These are phyloP conservation scores for Octodonta nipae DNA, from an alignment of 2,888 invertebrate species.

Conservation along the genomic window DNA sequence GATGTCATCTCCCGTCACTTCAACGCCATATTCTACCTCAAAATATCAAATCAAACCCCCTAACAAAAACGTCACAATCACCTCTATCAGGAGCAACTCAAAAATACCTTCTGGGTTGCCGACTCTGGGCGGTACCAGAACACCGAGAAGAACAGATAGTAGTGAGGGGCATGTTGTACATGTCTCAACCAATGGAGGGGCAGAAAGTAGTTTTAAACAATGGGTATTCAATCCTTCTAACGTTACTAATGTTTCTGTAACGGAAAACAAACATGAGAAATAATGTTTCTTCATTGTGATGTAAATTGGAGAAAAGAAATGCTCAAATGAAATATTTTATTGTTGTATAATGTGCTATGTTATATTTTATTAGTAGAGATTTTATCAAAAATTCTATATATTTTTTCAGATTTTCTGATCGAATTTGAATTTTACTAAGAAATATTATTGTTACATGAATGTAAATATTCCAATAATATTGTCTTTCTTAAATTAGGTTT, in stretches of 20 bases:
- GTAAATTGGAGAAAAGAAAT: not conserved
- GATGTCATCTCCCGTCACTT: slow-evolving; percentile 30
- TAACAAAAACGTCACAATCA: slow-evolving; percentile 43
- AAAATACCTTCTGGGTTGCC: slow-evolving; percentile 35
- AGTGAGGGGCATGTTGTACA: slow-evolving; percentile 26
- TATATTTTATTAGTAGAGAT: slow-evolving; percentile 1
- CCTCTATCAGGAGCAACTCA: slow-evolving; percentile 50
- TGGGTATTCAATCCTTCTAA: slow-evolving; percentile 36
- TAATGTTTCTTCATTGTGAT: not conserved
- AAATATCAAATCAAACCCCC: slow-evolving; percentile 29
- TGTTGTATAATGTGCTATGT: slow-evolving; percentile 2
- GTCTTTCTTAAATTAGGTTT: slow-evolving; percentile 11
- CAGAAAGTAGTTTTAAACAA: slow-evolving; percentile 32
- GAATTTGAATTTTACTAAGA: slow-evolving; percentile 8
- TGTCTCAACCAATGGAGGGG: slow-evolving; percentile 25
- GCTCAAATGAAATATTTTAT: slow-evolving; percentile 1
- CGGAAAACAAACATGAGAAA: slow-evolving; percentile 23
- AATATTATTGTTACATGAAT: slow-evolving; percentile 7
- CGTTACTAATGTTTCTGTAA: slow-evolving; percentile 31
- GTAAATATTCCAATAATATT: slow-evolving; percentile 15
- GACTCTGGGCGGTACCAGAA: slow-evolving; percentile 37
- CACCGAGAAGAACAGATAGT: slow-evolving; percentile 38
- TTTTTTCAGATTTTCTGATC: slow-evolving; percentile 2
- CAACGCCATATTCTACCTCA: slow-evolving; percentile 25
- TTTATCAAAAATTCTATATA: not conserved